Evolutionary conservation across 1,140 invertebrate species (phyloP).

Genomic region (Pectinophora gossypiella): DNA sequence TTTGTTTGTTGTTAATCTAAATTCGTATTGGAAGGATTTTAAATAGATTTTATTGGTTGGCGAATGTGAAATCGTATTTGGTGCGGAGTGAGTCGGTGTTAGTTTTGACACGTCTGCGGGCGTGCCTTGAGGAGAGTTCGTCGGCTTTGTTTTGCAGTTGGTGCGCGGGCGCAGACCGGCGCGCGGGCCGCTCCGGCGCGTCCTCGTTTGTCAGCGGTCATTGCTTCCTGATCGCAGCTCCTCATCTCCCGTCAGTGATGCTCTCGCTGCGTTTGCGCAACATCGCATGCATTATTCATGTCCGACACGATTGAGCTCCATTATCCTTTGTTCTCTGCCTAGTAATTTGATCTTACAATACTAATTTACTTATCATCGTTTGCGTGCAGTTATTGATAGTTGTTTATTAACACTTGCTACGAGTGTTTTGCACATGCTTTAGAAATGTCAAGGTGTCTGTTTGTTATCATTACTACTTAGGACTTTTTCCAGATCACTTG

Average conservation of each 20-base stretch:
- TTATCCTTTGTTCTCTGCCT: slow-evolving; percentile 39
- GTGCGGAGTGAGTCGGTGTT: neutral
- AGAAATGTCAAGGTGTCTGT: neutral
- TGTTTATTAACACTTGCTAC: slow-evolving; percentile 1
- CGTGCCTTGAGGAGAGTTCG: slow-evolving; percentile 11
- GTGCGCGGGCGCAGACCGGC: neutral
- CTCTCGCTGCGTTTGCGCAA: slow-evolving; percentile 35
- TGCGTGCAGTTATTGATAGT: slow-evolving; percentile 12
- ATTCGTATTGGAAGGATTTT: neutral
- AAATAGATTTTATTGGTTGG: neutral
- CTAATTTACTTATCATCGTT: slow-evolving; percentile 21
- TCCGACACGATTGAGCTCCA: slow-evolving; percentile 23
- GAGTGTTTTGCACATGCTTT: neutral
- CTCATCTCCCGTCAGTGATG: slow-evolving; percentile 26
- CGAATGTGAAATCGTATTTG: neutral
- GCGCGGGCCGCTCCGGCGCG: no score
- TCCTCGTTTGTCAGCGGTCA: slow-evolving; percentile 38
- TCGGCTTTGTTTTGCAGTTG: slow-evolving; percentile 18
- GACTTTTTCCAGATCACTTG: neutral
- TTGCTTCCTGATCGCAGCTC: slow-evolving; percentile 46
- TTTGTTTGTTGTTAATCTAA: neutral
- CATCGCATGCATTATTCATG: slow-evolving; percentile 49
- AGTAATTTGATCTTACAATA: slow-evolving; percentile 29
- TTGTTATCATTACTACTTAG: neutral
- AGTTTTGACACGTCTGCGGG: slow-evolving; percentile 5